These are phyloP conservation scores for Corythaeola cristata DNA, from an alignment of 2,113 vertebrate species.

Conservation along the genomic window DNA sequence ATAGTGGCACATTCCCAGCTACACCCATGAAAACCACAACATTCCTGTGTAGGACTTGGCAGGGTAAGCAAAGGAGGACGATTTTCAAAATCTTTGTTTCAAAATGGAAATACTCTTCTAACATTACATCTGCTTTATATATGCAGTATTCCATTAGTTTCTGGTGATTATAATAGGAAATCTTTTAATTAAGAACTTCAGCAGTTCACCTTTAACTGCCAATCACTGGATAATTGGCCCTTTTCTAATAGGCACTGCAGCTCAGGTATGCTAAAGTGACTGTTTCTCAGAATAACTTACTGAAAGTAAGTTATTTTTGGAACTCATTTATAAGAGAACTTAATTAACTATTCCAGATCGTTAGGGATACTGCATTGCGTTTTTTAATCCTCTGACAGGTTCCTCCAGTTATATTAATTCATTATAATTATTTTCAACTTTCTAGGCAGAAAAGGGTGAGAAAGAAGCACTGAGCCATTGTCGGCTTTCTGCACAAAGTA, in stretches of 20 bases:
- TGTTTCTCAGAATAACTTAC: conserved; percentile 51
- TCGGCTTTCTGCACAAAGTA: neutral
- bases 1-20: neutral
- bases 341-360: conserved; percentile 64
- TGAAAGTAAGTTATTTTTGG: conserved; percentile 61
- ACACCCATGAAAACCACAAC: neutral
- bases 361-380: conserved; percentile 54
- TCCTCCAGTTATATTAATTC: conserved; percentile 62
- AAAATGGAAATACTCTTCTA: conserved; percentile 60
- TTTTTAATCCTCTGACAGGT: conserved; percentile 59
- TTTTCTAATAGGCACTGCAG: conserved; percentile 39
- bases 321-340: conserved; percentile 50
- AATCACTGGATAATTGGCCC: conserved; percentile 53
- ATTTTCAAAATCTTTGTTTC: conserved; percentile 62
- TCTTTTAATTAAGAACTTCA: conserved; percentile 69
- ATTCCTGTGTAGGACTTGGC: conserved; percentile 10
- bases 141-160: conserved; percentile 41
- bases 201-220: conserved; percentile 62
- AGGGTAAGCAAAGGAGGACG: neutral
- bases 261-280: conserved; percentile 54
- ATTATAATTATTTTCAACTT: conserved; percentile 63
- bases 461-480: conserved; percentile 37
- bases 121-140: conserved; percentile 30
- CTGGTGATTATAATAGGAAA: conserved; percentile 51
- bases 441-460: conserved; percentile 48